Percentiles rank a stretch among this genome's conserved stretches.
phyloP scores from a whole-genome alignment of 2,797 vertebrate genomes.

The Chrosomus eos region DNA sequence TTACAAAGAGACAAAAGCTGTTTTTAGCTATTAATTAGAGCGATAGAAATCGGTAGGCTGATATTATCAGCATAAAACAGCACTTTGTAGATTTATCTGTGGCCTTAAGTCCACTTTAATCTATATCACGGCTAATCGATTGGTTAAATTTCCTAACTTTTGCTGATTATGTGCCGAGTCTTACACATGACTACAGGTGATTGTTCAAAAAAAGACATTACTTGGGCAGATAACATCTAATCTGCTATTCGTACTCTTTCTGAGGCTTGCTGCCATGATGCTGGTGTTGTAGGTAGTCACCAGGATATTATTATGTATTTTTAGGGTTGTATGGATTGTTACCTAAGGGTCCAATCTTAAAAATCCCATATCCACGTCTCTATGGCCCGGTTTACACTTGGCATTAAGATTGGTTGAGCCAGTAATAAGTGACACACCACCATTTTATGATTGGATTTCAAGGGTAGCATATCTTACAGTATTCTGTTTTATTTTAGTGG shows the following conservation, averaged over 20 bases:
- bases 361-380: neutral
- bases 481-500: neutral
- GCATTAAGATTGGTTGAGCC: neutral
- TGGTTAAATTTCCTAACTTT: conserved; percentile 17
- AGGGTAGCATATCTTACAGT: neutral
- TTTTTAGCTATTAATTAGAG: conserved; percentile 42
- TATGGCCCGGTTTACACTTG: neutral
- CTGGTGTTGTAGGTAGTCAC: neutral
- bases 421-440: neutral
- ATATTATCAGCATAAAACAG: conserved; percentile 28
- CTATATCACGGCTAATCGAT: conserved; percentile 22
- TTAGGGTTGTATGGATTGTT: neutral
- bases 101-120: conserved; percentile 20
- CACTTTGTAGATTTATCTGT: conserved; percentile 29
- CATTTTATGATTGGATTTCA: neutral
- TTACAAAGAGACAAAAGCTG: conserved; percentile 35
- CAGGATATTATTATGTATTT: no score
- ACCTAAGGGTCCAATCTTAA: neutral
- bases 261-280: neutral
- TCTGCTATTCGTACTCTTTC: no score
- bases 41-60: conserved; percentile 25
- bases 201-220: neutral
- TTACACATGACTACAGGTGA: neutral
- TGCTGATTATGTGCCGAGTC: neutral
- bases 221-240: neutral